These are phyloP conservation scores for Semnornis frantzii DNA, from an alignment of 2,113 vertebrate genomes.

Conservation along the genomic window DNA sequence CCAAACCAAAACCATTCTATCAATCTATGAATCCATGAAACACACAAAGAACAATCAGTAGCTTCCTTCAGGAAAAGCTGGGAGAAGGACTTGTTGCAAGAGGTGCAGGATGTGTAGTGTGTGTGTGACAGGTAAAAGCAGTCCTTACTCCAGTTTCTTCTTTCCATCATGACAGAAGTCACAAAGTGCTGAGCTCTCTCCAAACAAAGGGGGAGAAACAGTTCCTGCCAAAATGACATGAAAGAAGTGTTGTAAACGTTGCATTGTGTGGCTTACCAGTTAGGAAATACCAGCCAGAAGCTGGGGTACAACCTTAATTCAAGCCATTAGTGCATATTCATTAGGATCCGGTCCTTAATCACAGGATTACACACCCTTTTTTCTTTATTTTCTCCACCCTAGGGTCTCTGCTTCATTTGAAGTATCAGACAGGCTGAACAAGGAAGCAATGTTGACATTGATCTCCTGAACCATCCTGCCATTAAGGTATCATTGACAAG, in stretches of 20 bases:
- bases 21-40: too few relatives aligned
- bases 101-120: background rate
- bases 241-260: conserved; percentile 22
- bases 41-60: background rate
- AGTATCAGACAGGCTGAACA: conserved; percentile 11
- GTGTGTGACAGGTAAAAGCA: background rate
- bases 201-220: conserved; percentile 1
- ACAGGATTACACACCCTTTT: background rate
- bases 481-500: background rate
- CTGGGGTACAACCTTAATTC: conserved; percentile 30
- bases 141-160: conserved; percentile 14
- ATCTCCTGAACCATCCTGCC: background rate
- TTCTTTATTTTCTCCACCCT: conserved; percentile 4
- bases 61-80: conserved; percentile 20
- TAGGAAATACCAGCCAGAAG: conserved; percentile 26
- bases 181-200: background rate
- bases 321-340: background rate
- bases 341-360: conserved; percentile 18
- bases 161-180: conserved; percentile 22
- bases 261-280: conserved; percentile 9
- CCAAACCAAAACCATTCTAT: too few relatives aligned
- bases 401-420: background rate
- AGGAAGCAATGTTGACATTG: background rate
- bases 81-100: background rate
- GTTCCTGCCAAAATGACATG: conserved; percentile 12